Conservation (phyloP, 2,113 vertebrate genomes). For the Fukomys damarensis region DNA sequence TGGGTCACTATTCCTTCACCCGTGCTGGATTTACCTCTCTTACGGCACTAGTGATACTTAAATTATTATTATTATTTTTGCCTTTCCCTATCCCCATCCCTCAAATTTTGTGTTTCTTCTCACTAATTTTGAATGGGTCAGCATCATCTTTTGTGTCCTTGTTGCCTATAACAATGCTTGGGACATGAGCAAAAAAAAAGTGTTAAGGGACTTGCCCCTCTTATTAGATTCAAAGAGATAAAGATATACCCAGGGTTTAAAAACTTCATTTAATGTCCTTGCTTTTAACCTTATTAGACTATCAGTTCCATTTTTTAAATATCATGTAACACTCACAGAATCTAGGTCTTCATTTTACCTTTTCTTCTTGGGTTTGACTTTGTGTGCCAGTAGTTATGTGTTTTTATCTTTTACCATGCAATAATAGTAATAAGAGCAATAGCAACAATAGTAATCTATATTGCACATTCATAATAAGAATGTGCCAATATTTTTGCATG, state of each 20-base stretch:
- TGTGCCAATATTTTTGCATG: conserved; percentile 54
- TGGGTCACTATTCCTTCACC: not conserved
- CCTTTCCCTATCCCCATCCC: not conserved
- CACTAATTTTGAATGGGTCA: not conserved
- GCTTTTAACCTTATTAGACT: conserved; percentile 2
- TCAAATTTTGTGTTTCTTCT: conserved; percentile 17
- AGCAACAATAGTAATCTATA: conserved; percentile 44
- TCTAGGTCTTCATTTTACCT: not conserved
- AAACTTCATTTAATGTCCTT: not conserved
- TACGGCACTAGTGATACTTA: not conserved
- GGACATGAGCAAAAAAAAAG: not conserved
- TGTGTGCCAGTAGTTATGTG: not conserved
- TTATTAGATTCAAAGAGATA: conserved; percentile 1
- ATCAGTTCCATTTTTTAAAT: not conserved
- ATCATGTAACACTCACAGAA: not conserved
- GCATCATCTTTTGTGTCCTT: not conserved
- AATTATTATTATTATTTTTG: conserved; percentile 31
- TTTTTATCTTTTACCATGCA: not conserved
- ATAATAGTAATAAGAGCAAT: not conserved
- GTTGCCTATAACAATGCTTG: not conserved
- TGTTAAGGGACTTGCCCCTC: not conserved
- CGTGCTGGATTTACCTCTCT: not conserved
- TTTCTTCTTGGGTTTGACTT: conserved; percentile 7
- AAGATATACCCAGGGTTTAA: not conserved
- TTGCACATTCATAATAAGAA: conserved; percentile 35